These are phyloP conservation scores for Hydrotaea diabolus DNA, from an alignment of 2,888 invertebrate species.

Conservation along the genomic window DNA sequence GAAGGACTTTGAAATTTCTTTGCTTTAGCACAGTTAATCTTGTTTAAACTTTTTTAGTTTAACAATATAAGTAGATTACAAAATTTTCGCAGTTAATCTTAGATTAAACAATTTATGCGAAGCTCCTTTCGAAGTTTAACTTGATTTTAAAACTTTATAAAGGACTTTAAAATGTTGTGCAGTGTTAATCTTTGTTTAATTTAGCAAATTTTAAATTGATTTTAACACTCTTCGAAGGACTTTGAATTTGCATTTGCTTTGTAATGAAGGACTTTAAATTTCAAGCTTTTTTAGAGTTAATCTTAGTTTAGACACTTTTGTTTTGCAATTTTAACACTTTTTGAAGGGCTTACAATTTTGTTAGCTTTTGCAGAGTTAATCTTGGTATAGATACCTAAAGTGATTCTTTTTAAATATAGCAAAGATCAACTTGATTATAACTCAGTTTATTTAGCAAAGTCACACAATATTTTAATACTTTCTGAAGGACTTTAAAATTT, in stretches of 20 bases:
- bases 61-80: neutral
- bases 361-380: neutral
- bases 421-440: neutral
- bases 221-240: neutral
- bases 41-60: neutral
- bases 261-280: too few species aligned
- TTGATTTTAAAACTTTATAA: neutral
- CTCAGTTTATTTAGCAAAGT: neutral
- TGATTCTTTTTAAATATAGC: neutral
- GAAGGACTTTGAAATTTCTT: neutral
- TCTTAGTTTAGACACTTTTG: neutral
- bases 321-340: neutral
- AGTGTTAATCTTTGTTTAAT: neutral
- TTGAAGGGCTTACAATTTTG: neutral
- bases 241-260: neutral
- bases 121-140: neutral
- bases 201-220: too few species aligned
- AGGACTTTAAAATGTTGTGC: neutral
- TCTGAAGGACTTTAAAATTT: neutral
- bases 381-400: neutral
- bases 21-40: neutral
- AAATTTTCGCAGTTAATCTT: neutral
- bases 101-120: neutral
- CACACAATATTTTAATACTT: neutral
- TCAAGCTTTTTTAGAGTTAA: neutral